phyloP scores from a whole-genome alignment of 2,797 vertebrate genomes.

The Thamnophis elegans region DNA sequence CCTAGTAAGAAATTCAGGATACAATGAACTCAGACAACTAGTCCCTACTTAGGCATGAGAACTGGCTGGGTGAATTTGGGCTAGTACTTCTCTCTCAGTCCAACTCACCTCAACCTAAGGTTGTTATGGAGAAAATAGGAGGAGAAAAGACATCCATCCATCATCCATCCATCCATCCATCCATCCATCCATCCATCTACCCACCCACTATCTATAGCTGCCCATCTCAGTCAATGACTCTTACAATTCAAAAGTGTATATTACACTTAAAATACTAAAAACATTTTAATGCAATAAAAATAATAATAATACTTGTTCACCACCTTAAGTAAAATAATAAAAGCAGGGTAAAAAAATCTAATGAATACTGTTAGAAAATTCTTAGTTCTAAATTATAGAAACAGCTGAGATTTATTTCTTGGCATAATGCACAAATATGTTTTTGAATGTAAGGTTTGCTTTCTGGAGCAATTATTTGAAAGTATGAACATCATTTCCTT shows the following conservation, averaged over 20 bases:
- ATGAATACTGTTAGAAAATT: neutral
- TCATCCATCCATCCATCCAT: neutral
- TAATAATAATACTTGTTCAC: neutral
- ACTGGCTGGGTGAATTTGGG: neutral
- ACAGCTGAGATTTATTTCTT: neutral
- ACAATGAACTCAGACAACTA: neutral
- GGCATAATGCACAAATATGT: neutral
- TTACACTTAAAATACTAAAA: neutral
- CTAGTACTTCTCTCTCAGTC: neutral
- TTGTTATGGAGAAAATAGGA: neutral
- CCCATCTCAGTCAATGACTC: neutral
- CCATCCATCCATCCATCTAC: neutral
- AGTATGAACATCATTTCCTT: neutral
- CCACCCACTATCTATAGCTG: neutral
- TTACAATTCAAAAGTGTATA: neutral
- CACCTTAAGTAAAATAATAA: neutral
- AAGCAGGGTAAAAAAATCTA: neutral
- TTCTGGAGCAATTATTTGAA: neutral
- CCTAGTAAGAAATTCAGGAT: neutral
- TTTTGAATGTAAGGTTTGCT: neutral
- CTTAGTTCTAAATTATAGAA: neutral
- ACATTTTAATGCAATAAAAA: neutral
- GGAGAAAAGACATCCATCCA: neutral
- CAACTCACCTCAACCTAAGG: neutral
- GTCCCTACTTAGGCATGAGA: neutral